These are phyloP conservation scores for Piliocolobus tephrosceles DNA, from an alignment of 2,113 vertebrate genomes.

Conservation along the genomic window DNA sequence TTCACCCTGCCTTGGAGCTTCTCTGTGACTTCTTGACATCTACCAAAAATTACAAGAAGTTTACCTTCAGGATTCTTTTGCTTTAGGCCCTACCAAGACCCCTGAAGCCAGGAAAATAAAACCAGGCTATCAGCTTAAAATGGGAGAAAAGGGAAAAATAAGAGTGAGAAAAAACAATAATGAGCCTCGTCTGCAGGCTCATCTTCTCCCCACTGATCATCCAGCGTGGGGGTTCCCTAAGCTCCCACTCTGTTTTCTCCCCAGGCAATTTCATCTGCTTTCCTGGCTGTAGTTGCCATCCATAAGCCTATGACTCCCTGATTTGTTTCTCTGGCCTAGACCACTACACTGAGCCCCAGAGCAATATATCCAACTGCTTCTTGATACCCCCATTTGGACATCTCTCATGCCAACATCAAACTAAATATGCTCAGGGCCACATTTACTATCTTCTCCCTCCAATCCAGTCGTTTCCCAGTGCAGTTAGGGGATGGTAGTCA, in stretches of 20 bases:
- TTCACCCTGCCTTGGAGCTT: background rate
- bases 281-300: background rate
- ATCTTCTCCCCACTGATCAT: background rate
- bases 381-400: background rate
- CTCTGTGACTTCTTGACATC: background rate
- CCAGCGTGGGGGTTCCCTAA: background rate
- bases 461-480: background rate
- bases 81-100: background rate
- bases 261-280: background rate
- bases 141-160: background rate
- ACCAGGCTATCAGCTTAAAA: background rate
- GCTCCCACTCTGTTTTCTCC: background rate
- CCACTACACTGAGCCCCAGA: background rate
- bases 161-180: background rate
- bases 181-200: background rate
- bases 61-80: background rate
- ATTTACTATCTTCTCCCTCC: background rate
- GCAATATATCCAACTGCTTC: background rate
- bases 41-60: background rate
- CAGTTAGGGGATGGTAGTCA: background rate
- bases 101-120: conserved; percentile 7
- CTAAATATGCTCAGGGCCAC: background rate
- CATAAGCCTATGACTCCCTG: background rate
- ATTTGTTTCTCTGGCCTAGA: background rate
- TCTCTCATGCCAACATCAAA: background rate